Conservation (phyloP, 2,113 vertebrate species). For the Serinus canaria region DNA sequence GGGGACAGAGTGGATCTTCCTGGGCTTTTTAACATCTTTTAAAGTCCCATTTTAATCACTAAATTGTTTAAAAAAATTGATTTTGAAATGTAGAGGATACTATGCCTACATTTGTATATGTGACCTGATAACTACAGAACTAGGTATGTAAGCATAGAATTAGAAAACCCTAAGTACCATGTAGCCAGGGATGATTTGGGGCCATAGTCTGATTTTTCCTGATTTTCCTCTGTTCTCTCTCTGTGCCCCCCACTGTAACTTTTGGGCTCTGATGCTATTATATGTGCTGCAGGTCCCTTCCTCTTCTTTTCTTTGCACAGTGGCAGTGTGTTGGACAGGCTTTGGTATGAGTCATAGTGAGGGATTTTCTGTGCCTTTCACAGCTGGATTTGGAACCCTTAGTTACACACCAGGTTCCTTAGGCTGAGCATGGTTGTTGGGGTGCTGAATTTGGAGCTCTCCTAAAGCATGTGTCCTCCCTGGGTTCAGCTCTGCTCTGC, state of each 20-base stretch:
- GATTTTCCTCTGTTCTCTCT: background rate
- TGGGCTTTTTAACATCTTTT: background rate
- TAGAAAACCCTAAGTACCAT: background rate
- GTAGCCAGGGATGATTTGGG: background rate
- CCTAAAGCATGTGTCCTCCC: background rate
- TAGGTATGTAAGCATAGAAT: background rate
- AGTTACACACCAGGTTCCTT: background rate
- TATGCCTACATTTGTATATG: accelerated
- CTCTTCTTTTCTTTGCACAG: background rate
- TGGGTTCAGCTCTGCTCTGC: background rate
- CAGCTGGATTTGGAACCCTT: background rate
- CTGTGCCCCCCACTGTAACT: background rate
- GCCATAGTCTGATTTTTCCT: background rate
- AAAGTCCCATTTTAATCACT: background rate
- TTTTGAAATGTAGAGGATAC: background rate
- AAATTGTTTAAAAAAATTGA: accelerated
- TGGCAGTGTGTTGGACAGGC: background rate
- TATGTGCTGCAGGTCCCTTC: background rate
- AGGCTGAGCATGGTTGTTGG: accelerated
- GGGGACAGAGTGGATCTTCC: background rate
- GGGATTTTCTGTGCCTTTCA: background rate
- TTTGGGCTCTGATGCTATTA: background rate
- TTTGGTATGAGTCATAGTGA: background rate
- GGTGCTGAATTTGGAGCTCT: background rate
- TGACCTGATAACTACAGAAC: background rate